phyloP scores from a whole-genome alignment of 2,797 vertebrate genomes.

The Steatocranus sp. region DNA sequence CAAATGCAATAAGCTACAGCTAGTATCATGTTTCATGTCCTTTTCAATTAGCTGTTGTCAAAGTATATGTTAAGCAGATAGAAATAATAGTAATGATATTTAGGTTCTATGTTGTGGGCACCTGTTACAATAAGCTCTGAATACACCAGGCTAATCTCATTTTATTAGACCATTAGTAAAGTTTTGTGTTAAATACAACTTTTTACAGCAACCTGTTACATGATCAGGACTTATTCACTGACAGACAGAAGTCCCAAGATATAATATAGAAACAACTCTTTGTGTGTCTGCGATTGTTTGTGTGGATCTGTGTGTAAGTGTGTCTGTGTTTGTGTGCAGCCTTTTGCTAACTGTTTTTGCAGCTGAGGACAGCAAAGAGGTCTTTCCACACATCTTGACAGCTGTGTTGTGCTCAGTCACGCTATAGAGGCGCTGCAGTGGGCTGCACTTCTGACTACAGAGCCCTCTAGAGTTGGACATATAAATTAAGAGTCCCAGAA shows the following conservation, averaged over 20 bases:
- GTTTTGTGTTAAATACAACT: not conserved
- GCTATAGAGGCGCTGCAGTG: constrained; percentile 28
- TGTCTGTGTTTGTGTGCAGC: not conserved
- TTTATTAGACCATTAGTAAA: not conserved
- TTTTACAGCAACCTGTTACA: not conserved
- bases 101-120: not conserved
- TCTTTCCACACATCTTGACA: constrained; percentile 72
- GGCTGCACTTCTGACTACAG: constrained; percentile 21
- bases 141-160: not conserved
- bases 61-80: not conserved
- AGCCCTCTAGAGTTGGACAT: constrained; percentile 28
- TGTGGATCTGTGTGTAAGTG: not conserved
- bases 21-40: not conserved
- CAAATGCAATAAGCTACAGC: not conserved
- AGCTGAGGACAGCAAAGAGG: constrained; percentile 63
- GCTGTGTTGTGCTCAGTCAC: constrained; percentile 68
- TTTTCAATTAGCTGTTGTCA: not conserved
- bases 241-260: not conserved
- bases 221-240: not conserved
- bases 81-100: not conserved
- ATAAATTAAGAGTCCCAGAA: not conserved
- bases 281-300: not conserved
- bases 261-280: not conserved
- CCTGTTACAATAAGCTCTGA: not conserved
- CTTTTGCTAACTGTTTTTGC: constrained; percentile 70